These are phyloP conservation scores for Alentia gelatinosa DNA, from an alignment of 2,888 invertebrate genomes.

Conservation along the genomic window DNA sequence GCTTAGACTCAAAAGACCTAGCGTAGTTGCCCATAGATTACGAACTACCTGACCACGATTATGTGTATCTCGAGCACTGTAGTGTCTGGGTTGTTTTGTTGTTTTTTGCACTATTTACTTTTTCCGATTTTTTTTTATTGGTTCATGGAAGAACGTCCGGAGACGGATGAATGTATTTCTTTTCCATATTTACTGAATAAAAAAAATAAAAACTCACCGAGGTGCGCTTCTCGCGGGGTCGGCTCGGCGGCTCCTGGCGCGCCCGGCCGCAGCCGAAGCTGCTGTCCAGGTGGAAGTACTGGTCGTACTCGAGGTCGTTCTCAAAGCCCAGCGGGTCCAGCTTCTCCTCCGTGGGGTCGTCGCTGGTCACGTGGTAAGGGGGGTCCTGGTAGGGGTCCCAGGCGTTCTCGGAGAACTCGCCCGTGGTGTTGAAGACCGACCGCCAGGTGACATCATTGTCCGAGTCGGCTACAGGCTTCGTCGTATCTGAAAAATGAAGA, in stretches of 20 bases:
- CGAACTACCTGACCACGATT: no score
- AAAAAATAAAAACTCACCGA: constrained; percentile 32
- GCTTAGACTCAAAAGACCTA: no score
- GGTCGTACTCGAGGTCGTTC: constrained; percentile 54
- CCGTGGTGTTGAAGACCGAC: background rate
- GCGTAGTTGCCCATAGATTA: no score
- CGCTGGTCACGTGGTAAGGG: constrained; percentile 88
- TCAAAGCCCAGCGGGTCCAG: constrained; percentile 89
- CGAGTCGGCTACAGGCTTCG: background rate
- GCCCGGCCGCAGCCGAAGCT: constrained; percentile 44
- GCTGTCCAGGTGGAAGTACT: constrained; percentile 56
- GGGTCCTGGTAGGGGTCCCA: constrained; percentile 97
- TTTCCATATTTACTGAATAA: no score
- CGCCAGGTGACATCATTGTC: background rate
- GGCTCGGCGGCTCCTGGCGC: background rate
- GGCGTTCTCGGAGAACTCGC: constrained; percentile 86
- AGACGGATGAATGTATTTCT: no score
- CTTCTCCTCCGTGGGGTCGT: constrained; percentile 90
- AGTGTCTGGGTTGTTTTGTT: no score
- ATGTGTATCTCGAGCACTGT: no score
- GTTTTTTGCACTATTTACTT: no score
- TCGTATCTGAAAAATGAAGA: background rate
- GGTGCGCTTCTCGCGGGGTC: background rate
- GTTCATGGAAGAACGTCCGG: no score
- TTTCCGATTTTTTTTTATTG: no score